Evolutionary conservation across 2,113 vertebrate species (phyloP).

Genomic region (Noctilio leporinus): DNA sequence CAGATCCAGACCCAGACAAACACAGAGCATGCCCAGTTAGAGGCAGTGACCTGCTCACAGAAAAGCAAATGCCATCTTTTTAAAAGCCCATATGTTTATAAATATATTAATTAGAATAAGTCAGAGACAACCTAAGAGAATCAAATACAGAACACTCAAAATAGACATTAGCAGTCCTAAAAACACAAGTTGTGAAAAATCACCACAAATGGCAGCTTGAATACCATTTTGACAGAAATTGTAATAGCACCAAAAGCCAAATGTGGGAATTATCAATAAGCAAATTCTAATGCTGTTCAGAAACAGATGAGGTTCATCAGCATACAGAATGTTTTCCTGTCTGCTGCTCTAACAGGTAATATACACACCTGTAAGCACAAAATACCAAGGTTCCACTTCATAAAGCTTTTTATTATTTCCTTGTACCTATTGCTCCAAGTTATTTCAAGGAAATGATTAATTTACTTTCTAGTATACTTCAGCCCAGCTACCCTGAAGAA

Average conservation of each 20-base stretch:
- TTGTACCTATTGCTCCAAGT: background rate
- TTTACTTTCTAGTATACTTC: background rate
- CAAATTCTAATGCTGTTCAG: background rate
- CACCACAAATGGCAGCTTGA: background rate
- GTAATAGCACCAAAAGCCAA: background rate
- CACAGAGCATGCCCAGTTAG: fast-evolving
- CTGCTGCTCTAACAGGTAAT: background rate
- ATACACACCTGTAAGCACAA: background rate
- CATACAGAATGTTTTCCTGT: background rate
- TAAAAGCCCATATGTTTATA: background rate
- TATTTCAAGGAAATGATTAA: background rate
- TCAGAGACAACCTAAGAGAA: background rate
- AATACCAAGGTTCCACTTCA: background rate
- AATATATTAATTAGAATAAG: background rate
- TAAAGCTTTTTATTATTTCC: background rate
- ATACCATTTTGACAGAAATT: background rate
- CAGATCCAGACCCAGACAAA: background rate
- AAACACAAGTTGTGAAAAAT: background rate
- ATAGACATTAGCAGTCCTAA: background rate
- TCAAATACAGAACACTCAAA: background rate
- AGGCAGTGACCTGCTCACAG: background rate
- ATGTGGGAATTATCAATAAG: background rate
- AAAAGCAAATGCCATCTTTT: background rate
- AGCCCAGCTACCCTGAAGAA: background rate
- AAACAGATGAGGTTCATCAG: background rate